phyloP scores from a whole-genome alignment of 2,113 vertebrate genomes.

The Caranx ignobilis region DNA sequence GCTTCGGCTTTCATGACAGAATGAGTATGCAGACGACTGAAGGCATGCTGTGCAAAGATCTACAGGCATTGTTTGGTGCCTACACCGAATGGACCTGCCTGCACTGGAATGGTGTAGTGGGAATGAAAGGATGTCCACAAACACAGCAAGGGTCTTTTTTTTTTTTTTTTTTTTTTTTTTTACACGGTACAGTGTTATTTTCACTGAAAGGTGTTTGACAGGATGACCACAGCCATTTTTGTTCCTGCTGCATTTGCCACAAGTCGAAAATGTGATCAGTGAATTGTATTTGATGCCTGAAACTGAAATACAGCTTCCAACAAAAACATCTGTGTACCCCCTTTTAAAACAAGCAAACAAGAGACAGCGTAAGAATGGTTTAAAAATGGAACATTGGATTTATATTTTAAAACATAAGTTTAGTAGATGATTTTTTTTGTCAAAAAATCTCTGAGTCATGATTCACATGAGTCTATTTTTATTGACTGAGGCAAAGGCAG shows the following conservation, averaged over 20 bases:
- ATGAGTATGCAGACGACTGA: constrained; percentile 53
- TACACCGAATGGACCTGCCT: constrained; percentile 22
- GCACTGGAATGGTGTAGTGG: constrained; percentile 2
- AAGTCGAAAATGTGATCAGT: background rate
- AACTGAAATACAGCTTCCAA: background rate
- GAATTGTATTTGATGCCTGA: background rate
- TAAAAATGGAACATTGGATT: too few species aligned
- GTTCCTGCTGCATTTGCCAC: background rate
- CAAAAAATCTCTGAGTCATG: background rate
- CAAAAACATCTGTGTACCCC: background rate
- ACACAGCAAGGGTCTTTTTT: constrained; percentile 25
- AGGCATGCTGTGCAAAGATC: constrained; percentile 52
- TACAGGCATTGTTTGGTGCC: constrained; percentile 28
- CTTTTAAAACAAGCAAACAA: background rate
- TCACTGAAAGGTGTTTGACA: constrained; percentile 14
- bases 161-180: constrained; percentile 28
- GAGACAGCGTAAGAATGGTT: background rate
- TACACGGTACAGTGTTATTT: constrained; percentile 19
- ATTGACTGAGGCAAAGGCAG: constrained; percentile 39
- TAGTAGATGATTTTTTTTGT: background rate
- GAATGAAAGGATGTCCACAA: constrained; percentile 23
- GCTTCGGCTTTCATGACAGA: constrained; percentile 50
- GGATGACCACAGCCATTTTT: constrained; percentile 24
- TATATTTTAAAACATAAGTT: background rate
- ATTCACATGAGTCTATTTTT: constrained; percentile 9